Evolutionary conservation across 2,888 invertebrate genomes (phyloP).

Genomic region (Agrotis exclamationis): DNA sequence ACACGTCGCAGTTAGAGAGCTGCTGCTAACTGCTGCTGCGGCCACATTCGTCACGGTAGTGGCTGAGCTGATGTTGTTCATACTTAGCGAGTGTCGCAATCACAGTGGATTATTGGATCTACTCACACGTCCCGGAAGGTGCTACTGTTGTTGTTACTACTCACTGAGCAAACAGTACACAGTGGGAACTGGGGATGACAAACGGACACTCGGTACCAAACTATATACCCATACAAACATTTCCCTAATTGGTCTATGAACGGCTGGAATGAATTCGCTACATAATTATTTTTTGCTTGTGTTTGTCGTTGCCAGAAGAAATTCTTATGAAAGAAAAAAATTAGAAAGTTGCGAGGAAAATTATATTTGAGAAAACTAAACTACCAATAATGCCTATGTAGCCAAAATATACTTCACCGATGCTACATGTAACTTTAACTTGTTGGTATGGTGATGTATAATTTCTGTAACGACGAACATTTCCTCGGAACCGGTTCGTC

Average conservation of each 20-base stretch:
- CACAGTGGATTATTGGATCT: background rate
- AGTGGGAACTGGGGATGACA: background rate
- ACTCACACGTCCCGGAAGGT: background rate
- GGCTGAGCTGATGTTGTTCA: background rate
- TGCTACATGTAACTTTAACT: background rate
- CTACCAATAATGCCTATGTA: too few relatives aligned
- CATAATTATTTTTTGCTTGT: too few relatives aligned
- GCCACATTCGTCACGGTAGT: conserved; percentile 25
- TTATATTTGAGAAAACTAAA: too few relatives aligned
- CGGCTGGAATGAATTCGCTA: too few relatives aligned
- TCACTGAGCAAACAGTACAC: background rate
- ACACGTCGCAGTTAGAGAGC: background rate
- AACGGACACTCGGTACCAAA: background rate
- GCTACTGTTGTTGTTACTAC: background rate
- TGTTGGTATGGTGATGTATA: conserved; percentile 19
- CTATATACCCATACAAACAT: background rate
- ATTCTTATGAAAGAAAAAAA: too few relatives aligned
- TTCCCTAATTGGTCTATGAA: too few relatives aligned
- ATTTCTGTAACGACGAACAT: conserved; percentile 6
- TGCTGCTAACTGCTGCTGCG: conserved; percentile 12
- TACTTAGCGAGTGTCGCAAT: background rate
- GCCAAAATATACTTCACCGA: too few relatives aligned
- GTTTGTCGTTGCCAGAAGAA: too few relatives aligned
- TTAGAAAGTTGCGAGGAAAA: too few relatives aligned
- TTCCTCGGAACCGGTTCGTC: conserved; percentile 16